Base-by-base conservation (phyloP, 2,888 invertebrate species). In the Liodrosophila aerea region DNA sequence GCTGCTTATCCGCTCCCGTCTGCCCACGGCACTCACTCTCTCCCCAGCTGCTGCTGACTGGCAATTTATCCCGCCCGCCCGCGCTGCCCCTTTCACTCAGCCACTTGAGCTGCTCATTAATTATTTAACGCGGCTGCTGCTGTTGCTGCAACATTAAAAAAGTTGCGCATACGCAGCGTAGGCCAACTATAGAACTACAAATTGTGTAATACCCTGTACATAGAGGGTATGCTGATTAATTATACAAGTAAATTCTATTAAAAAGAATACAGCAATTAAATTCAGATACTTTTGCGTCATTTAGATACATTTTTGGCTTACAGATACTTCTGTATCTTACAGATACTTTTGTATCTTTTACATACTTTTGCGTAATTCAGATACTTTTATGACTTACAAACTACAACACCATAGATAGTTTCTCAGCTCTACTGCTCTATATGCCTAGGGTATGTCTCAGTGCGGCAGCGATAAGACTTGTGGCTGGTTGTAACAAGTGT, bases 81-180 rank as follows among this genome's bases (percentile, higher is more conserved):
- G 11, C 13, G 16, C 9, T 16, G 2, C 27, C 13, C 11, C 12
- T 15, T 29, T 9, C 4, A 7, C 33, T 31, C 46, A 11, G 15
- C 12, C 47, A 58, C 56, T 78, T 64, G 58, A 62, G 76, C 71
- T 68, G 68, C 73, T 84, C 81, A 77, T 81, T 81, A 81, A 81
- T 84, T 84, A 84, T 76, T 76, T 77, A 76, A 61, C 64, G 64
- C 47, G 57, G 78, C 51, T 64, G 78, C 73, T 70, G 64, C 65
- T 52, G 64, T 52, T 63, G 58, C 62, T 73, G 57, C 65, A 77
- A 70, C 51, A 43, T 58, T 59, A 58, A 46, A 52, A 81, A 76
- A 65, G 69, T 81, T 75, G 63, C 76, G 64, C 66, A 76, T 81
- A 76, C 76, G 76, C 76, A 64, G 50, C 61, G 69, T 70, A 49